Percentiles rank a stretch among this genome's conserved stretches.
phyloP scores from a whole-genome alignment of 1,140 invertebrate genomes.

The Campoletis sonorensis region DNA sequence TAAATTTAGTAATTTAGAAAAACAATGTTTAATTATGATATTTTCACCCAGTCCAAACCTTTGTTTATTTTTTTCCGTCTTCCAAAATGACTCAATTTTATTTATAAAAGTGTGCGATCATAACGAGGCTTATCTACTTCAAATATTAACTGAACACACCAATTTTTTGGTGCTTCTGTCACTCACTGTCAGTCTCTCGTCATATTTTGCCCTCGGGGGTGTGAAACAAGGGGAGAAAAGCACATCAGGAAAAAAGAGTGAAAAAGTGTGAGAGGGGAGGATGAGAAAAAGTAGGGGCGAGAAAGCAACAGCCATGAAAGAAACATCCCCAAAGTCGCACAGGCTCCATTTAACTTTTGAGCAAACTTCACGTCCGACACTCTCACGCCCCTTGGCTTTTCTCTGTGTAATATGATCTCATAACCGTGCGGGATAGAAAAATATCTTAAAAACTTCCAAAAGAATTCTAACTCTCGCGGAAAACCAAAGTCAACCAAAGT shows the following conservation, averaged over 20 bases:
- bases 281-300: neutral
- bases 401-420: neutral
- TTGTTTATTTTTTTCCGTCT: no score
- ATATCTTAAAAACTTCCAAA: neutral
- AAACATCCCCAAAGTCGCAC: slow-evolving; percentile 27
- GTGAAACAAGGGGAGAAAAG: neutral
- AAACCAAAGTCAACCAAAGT: neutral
- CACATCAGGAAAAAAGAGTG: neutral
- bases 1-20: no score
- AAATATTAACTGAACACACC: no score
- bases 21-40: no score
- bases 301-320: slow-evolving; percentile 31
- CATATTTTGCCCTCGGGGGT: neutral
- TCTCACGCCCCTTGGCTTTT: neutral
- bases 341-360: slow-evolving; percentile 41
- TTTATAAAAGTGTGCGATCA: no score
- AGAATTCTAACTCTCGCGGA: neutral
- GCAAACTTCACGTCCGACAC: slow-evolving; percentile 31
- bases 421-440: slow-evolving; percentile 3
- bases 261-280: neutral
- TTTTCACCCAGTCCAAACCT: no score
- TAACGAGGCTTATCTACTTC: no score
- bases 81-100: no score
- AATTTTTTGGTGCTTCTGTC: no score
- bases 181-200: no score